These are phyloP conservation scores for Synanthedon vespiformis DNA, from an alignment of 2,888 invertebrate species.

Conservation along the genomic window DNA sequence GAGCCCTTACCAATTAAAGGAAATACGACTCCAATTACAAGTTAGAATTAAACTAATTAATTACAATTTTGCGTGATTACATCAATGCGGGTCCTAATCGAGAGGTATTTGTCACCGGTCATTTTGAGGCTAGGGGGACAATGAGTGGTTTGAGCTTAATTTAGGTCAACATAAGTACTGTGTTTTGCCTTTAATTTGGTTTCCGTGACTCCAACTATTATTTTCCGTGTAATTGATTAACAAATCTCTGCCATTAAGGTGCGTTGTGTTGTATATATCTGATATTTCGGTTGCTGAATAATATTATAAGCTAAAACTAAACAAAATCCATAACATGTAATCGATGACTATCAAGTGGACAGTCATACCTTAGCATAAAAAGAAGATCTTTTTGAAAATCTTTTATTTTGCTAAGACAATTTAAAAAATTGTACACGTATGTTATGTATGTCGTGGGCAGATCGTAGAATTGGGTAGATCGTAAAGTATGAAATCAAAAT, in stretches of 20 bases:
- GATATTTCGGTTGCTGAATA: too few relatives aligned
- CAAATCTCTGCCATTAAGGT: constrained; percentile 44
- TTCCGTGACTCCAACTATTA: constrained; percentile 51
- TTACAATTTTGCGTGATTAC: constrained; percentile 9
- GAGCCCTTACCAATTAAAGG: neutral
- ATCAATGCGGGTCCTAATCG: constrained; percentile 9
- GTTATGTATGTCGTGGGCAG: too few relatives aligned
- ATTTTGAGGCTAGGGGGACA: constrained; percentile 13
- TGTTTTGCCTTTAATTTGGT: constrained; percentile 17
- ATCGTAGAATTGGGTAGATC: too few relatives aligned
- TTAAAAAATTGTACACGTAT: too few relatives aligned
- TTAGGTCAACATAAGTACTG: constrained; percentile 32
- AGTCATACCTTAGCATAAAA: too few relatives aligned
- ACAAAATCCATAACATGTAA: too few relatives aligned
- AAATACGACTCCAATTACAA: constrained; percentile 5
- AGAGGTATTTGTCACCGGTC: constrained; percentile 4
- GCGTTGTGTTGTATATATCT: neutral
- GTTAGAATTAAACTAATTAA: neutral
- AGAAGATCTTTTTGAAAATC: too few relatives aligned
- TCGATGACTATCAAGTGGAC: too few relatives aligned
- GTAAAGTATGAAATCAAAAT: too few relatives aligned
- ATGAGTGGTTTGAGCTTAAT: constrained; percentile 20
- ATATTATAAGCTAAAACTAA: too few relatives aligned
- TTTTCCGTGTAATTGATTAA: constrained; percentile 54
- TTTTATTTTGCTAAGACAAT: too few relatives aligned